A percentile compares a stretch with the other conserved stretches of the same genome.
Evolutionary conservation across 2,113 vertebrate species (phyloP).

Genomic region (Myrmophylax atrothorax): DNA sequence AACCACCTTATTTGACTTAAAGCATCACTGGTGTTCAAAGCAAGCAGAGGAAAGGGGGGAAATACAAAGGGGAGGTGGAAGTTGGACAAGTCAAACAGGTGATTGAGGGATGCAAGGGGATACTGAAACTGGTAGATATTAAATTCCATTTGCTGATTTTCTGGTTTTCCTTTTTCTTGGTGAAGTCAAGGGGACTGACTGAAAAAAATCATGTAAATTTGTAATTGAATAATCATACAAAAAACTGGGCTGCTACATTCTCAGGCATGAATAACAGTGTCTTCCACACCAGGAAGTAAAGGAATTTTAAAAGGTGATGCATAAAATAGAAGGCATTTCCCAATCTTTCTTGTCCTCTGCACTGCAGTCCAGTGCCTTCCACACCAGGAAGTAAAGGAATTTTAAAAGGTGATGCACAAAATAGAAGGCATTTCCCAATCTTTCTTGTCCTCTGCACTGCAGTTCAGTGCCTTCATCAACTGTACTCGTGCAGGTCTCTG

Average conservation of each 20-base stretch:
- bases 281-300: not conserved
- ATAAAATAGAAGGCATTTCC: not conserved
- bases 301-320: not conserved
- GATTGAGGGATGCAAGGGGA: not conserved
- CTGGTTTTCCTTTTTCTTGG: not conserved
- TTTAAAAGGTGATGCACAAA: not conserved
- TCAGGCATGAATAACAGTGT: not conserved
- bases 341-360: not conserved
- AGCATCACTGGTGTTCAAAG: not conserved
- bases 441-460: not conserved
- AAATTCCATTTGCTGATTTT: not conserved
- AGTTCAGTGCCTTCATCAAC: not conserved
- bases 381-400: not conserved
- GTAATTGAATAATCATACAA: not conserved
- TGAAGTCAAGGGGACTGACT: not conserved
- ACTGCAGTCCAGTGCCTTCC: not conserved
- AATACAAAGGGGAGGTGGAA: not conserved
- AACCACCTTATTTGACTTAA: not conserved
- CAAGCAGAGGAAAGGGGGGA: not conserved
- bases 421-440: not conserved
- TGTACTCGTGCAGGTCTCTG: not conserved
- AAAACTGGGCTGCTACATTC: not conserved
- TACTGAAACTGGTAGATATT: not conserved
- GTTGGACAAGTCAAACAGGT: not conserved
- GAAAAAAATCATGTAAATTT: not conserved